Evolutionary conservation across 64 coral and sea anemone species (phyloP).

Genomic region (Exaiptasia diaphana): DNA sequence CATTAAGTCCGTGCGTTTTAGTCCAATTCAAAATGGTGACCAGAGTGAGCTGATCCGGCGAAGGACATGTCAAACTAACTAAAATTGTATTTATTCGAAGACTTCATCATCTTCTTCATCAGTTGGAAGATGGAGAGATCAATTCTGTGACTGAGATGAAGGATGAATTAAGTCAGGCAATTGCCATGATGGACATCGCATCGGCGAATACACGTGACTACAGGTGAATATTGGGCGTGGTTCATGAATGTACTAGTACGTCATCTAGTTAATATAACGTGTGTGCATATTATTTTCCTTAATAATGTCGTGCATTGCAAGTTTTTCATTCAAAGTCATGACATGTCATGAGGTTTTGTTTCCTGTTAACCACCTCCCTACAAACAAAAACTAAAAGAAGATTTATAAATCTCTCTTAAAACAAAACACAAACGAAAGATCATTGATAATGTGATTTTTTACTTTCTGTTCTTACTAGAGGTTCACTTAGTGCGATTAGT

Average conservation of each 20-base stretch:
- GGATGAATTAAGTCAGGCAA: constrained; percentile 63
- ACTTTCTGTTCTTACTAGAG: constrained; percentile 17
- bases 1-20: no score
- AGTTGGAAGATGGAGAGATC: constrained; percentile 54
- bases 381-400: background rate
- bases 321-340: background rate
- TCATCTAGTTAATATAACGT: background rate
- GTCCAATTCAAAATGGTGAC: no score
- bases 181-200: constrained; percentile 66
- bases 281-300: no score
- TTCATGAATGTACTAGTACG: background rate
- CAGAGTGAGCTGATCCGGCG: no score
- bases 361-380: no score
- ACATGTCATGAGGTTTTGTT: background rate
- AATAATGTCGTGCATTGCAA: background rate
- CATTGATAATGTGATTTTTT: no score
- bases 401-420: no score
- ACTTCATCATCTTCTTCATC: constrained; percentile 66
- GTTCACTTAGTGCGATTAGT: constrained; percentile 62
- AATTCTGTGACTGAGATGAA: constrained; percentile 71
- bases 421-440: no score
- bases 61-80: no score
- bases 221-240: constrained; percentile 35
- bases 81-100: constrained; percentile 28
- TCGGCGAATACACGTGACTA: constrained; percentile 47